phyloP scores from a whole-genome alignment of 1,140 invertebrate species.

The Orius laevigatus region DNA sequence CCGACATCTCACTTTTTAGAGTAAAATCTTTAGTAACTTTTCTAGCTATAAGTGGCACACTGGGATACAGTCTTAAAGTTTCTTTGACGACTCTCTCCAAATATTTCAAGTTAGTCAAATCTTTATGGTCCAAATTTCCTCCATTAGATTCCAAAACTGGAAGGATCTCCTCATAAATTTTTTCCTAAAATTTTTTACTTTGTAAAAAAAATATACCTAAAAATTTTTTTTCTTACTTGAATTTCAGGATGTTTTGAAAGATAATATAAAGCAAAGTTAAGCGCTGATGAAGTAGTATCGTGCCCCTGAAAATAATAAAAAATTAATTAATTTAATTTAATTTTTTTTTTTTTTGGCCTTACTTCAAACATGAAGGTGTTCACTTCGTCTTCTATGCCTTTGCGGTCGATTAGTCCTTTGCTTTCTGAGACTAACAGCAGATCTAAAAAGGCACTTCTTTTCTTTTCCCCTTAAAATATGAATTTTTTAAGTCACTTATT shows the following conservation, averaged over 20 bases:
- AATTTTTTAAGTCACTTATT: not conserved
- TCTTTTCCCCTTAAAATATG: not conserved
- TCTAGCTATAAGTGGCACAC: constrained; percentile 33
- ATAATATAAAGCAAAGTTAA: constrained; percentile 32
- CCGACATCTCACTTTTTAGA: constrained; percentile 26
- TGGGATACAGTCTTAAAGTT: constrained; percentile 29
- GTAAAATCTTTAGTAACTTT: constrained; percentile 29
- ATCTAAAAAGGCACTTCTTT: constrained; percentile 4
- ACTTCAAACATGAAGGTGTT: constrained; percentile 9
- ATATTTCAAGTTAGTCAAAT: constrained; percentile 32
- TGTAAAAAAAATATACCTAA: constrained; percentile 20
- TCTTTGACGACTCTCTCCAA: constrained; percentile 33
- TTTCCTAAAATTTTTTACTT: constrained; percentile 25
- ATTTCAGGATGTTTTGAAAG: constrained; percentile 33
- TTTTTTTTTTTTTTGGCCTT: not conserved
- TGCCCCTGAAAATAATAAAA: constrained; percentile 18
- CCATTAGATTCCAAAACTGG: constrained; percentile 28
- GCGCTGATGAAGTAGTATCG: constrained; percentile 22
- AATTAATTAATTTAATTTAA: too few species aligned
- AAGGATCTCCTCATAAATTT: constrained; percentile 35
- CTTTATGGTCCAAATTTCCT: constrained; percentile 27
- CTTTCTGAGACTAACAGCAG: constrained; percentile 1
- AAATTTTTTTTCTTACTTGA: constrained; percentile 25
- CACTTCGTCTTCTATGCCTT: constrained; percentile 6
- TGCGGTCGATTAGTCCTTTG: not conserved